These are phyloP conservation scores for Drosophila robusta DNA, from an alignment of 2,888 invertebrate genomes.

Conservation along the genomic window DNA sequence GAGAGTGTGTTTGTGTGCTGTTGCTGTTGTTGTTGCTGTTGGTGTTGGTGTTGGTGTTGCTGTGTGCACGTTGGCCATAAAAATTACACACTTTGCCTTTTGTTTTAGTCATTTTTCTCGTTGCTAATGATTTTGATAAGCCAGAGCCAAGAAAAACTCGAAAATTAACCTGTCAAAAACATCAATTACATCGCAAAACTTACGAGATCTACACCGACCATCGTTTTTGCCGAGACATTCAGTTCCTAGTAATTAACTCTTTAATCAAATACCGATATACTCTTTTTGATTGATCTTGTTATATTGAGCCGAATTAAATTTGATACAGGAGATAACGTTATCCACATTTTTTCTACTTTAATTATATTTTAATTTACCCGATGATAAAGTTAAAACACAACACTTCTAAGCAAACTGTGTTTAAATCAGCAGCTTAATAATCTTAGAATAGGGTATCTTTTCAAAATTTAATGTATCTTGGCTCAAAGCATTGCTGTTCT, in stretches of 20 bases:
- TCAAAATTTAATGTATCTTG: no score
- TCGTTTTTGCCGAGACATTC: background rate
- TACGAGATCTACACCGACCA: background rate
- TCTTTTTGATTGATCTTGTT: no score
- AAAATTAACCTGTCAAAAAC: constrained; percentile 41
- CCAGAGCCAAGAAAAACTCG: constrained; percentile 33
- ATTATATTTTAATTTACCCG: no score
- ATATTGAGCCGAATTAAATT: no score
- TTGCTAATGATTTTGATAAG: constrained; percentile 59
- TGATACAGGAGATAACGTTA: no score
- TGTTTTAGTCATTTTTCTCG: constrained; percentile 63
- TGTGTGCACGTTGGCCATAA: constrained; percentile 52
- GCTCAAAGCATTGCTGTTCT: no score
- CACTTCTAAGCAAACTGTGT: no score
- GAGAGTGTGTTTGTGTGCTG: background rate
- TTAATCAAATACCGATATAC: background rate
- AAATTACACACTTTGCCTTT: constrained; percentile 64
- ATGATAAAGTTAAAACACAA: no score
- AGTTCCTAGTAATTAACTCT: background rate
- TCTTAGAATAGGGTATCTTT: no score
- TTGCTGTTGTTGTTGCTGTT: background rate
- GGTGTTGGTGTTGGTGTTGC: background rate
- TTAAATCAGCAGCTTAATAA: no score
- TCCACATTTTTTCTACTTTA: no score
- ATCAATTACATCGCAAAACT: constrained; percentile 37